Conservation (phyloP, 2,797 vertebrate species). For the Phoeniculus purpureus region DNA sequence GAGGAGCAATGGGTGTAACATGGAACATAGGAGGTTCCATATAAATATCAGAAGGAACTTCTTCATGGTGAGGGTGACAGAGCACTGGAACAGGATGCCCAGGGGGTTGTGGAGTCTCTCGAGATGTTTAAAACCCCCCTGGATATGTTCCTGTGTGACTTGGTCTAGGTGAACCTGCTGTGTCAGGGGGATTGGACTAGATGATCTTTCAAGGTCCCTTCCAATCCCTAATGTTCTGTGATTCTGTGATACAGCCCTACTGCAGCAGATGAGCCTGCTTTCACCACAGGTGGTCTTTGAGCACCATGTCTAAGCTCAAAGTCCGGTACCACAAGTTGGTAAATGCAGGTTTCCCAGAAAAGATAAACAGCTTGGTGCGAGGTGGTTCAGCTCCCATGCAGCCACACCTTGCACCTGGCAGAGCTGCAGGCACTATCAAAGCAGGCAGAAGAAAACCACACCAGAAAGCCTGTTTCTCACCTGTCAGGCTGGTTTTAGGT, state of each 20-base stretch:
- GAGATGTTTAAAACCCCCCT: too few species aligned
- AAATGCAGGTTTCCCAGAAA: not conserved
- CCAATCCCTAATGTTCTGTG: too few species aligned
- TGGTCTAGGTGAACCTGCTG: too few species aligned
- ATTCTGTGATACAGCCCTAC: not conserved
- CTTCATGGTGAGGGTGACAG: too few species aligned
- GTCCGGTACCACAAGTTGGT: not conserved
- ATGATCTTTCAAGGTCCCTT: too few species aligned
- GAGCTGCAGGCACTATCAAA: conserved; percentile 28
- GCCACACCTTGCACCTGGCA: conserved; percentile 63
- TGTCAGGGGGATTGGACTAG: too few species aligned
- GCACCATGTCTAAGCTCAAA: not conserved
- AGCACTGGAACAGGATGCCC: too few species aligned
- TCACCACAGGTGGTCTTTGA: not conserved
- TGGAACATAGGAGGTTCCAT: too few species aligned
- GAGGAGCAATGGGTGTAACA: too few species aligned
- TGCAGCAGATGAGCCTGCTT: not conserved
- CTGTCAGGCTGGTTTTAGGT: conserved; percentile 58
- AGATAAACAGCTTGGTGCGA: conserved; percentile 33
- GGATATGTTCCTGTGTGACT: too few species aligned
- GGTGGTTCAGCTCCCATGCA: conserved; percentile 34
- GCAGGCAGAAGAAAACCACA: conserved; percentile 38
- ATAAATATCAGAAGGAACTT: too few species aligned
- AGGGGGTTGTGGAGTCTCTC: too few species aligned
- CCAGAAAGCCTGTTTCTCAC: conserved; percentile 70